These are phyloP conservation scores for Cephus spinipes DNA, from an alignment of 2,888 invertebrate genomes.

Conservation along the genomic window DNA sequence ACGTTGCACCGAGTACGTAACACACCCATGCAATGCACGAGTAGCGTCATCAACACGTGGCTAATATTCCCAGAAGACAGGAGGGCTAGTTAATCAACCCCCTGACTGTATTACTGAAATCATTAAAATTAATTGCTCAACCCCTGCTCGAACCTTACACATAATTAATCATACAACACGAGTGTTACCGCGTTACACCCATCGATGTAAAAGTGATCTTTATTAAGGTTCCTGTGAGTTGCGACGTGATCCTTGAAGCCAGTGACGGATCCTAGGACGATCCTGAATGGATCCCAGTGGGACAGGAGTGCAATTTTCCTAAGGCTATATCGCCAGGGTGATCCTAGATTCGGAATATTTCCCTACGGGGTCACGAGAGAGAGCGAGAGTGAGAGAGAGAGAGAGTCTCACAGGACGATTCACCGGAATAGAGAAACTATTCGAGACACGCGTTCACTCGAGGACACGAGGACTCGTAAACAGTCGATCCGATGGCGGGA, in stretches of 20 bases:
- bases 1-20: not conserved
- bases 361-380: not conserved
- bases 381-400: not conserved
- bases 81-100: not conserved
- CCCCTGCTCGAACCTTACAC: not conserved
- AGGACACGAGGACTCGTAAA: not conserved
- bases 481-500: not conserved
- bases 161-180: not conserved
- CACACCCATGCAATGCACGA: not conserved
- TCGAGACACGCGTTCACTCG: not conserved
- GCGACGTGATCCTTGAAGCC: not conserved
- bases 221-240: not conserved
- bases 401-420: not conserved
- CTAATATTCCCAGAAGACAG: not conserved
- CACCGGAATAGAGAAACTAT: not conserved
- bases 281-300: not conserved
- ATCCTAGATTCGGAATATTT: not conserved
- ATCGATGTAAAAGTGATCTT: not conserved
- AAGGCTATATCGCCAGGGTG: not conserved
- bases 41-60: not conserved
- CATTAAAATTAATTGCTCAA: not conserved
- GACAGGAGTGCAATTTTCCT: not conserved
- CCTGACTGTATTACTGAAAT: not conserved
- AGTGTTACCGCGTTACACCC: not conserved
- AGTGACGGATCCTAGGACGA: not conserved